phyloP scores from a whole-genome alignment of 1,140 invertebrate species.

The Archivesica marissinica region DNA sequence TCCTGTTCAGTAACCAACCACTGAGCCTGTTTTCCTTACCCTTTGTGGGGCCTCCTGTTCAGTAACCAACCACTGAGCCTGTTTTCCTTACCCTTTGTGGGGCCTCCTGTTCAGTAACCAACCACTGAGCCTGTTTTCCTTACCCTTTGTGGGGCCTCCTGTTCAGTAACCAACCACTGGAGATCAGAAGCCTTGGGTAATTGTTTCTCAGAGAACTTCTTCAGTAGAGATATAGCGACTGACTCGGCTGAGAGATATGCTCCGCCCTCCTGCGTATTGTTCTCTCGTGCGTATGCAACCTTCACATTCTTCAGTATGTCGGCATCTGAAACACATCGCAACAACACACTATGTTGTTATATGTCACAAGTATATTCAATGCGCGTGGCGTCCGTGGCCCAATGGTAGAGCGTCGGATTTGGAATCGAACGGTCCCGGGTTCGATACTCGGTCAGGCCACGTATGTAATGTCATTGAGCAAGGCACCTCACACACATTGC shows the following conservation, averaged over 20 bases:
- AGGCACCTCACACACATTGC: too few relatives aligned
- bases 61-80: not conserved
- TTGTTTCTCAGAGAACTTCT: conserved; percentile 91
- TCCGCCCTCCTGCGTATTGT: conserved; percentile 33
- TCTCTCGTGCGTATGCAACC: not conserved
- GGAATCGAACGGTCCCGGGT: too few relatives aligned
- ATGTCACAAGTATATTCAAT: too few relatives aligned
- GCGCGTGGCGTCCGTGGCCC: too few relatives aligned
- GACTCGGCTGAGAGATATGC: conserved; percentile 88
- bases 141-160: conserved; percentile 90
- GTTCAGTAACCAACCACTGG: conserved; percentile 92
- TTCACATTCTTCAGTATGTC: conserved; percentile 68
- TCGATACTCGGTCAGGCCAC: too few relatives aligned
- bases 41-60: not conserved
- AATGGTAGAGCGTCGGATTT: too few relatives aligned
- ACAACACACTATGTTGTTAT: too few relatives aligned
- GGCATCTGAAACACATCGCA: conserved; percentile 73
- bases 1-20: conserved; percentile 93
- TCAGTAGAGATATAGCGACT: conserved; percentile 91
- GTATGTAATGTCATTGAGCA: too few relatives aligned
- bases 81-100: not conserved
- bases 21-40: too few relatives aligned
- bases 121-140: not conserved
- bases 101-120: not conserved
- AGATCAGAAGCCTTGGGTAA: conserved; percentile 91